Conservation (phyloP, 2,113 vertebrate genomes). For the Callopanchax toddi region DNA sequence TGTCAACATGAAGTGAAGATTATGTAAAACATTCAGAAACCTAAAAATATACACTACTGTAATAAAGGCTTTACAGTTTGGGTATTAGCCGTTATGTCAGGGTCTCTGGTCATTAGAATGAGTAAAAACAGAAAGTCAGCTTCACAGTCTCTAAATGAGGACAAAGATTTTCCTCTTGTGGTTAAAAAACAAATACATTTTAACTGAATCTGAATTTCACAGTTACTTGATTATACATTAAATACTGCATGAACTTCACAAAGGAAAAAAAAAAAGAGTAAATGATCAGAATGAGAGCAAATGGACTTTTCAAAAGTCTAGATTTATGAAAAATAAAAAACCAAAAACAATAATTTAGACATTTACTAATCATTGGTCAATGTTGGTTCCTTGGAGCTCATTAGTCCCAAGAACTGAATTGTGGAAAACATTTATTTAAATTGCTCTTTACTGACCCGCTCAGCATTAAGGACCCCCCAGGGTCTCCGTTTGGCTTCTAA, state of each 20-base stretch:
- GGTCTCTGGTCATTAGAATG: too few species aligned
- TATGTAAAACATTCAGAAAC: not conserved
- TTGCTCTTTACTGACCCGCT: not conserved
- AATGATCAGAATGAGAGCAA: not conserved
- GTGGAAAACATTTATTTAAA: not conserved
- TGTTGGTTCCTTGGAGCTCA: not conserved
- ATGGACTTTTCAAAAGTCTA: too few species aligned
- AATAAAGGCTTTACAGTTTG: not conserved
- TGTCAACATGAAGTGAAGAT: not conserved
- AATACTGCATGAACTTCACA: too few species aligned
- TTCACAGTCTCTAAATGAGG: too few species aligned
- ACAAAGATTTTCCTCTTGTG: too few species aligned
- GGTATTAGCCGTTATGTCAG: not conserved
- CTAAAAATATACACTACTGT: not conserved
- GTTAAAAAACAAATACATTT: too few species aligned
- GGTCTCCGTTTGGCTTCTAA: slow-evolving; percentile 9
- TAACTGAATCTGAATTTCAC: too few species aligned
- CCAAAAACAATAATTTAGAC: not conserved
- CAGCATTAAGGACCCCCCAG: slow-evolving; percentile 13
- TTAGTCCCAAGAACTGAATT: not conserved
- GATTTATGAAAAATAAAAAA: not conserved
- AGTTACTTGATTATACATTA: too few species aligned
- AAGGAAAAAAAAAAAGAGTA: too few species aligned
- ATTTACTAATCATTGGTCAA: not conserved
- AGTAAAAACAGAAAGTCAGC: too few species aligned